These are phyloP conservation scores for Stenodera caucasica DNA, from an alignment of 2,888 invertebrate species.

Conservation along the genomic window DNA sequence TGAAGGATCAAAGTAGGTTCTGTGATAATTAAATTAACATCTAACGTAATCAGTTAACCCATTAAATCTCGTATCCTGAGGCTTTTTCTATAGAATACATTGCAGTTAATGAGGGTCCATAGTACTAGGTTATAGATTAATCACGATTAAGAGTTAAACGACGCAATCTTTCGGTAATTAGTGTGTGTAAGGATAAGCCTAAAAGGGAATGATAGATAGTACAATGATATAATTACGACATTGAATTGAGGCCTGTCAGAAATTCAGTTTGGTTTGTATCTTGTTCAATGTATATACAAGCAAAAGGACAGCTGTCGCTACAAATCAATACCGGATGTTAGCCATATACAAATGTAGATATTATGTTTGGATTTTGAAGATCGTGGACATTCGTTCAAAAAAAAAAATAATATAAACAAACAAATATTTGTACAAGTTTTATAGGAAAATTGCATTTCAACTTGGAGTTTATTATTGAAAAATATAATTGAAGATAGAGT, in stretches of 20 bases:
- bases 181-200: conserved; percentile 15
- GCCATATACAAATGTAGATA: not conserved
- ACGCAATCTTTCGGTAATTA: conserved; percentile 30
- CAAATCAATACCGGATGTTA: not conserved
- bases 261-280: not conserved
- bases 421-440: no score
- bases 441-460: no score
- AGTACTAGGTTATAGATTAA: conserved; percentile 32
- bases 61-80: not conserved
- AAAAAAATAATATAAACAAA: no score
- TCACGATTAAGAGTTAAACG: conserved; percentile 37
- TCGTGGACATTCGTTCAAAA: not conserved
- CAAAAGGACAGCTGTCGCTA: not conserved
- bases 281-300: not conserved
- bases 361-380: no score
- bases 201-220: not conserved
- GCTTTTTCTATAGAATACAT: conserved; percentile 25
- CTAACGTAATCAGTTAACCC: not conserved
- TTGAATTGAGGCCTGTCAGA: not conserved
- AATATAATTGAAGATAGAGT: no score
- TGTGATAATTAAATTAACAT: not conserved
- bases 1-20: no score
- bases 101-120: conserved; percentile 35
- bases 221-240: not conserved
- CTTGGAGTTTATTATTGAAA: no score